These are phyloP conservation scores for Triplophysa bombifrons DNA, from an alignment of 2,797 vertebrate genomes.

Conservation along the genomic window DNA sequence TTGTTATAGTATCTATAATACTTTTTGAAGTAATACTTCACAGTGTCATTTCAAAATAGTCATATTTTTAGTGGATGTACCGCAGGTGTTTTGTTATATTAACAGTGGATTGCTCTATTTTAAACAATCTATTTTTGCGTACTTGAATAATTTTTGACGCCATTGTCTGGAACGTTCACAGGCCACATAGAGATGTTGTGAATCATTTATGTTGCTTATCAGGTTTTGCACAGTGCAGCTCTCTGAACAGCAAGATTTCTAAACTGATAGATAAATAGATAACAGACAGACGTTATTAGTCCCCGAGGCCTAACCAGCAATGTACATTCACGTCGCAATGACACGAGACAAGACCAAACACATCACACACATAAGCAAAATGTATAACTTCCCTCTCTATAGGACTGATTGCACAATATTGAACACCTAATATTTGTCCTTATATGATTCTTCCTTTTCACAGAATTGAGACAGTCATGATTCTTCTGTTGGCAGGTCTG, in stretches of 20 bases:
- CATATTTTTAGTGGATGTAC: too few relatives aligned
- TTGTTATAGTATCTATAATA: not conserved
- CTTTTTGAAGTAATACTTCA: not conserved
- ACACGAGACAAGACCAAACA: slow-evolving; percentile 19
- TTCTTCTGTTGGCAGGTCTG: too few relatives aligned
- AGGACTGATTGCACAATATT: not conserved
- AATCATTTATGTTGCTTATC: slow-evolving; percentile 1
- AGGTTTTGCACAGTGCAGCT: not conserved
- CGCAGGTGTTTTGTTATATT: too few relatives aligned
- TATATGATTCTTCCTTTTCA: too few relatives aligned
- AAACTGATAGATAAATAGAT: slow-evolving; percentile 8
- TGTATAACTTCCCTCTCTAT: not conserved
- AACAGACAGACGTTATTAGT: slow-evolving; percentile 15
- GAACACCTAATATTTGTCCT: too few relatives aligned
- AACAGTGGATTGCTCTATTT: too few relatives aligned
- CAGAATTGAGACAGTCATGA: too few relatives aligned
- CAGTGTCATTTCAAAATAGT: too few relatives aligned
- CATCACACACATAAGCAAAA: not conserved
- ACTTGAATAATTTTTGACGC: not conserved
- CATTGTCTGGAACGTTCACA: not conserved
- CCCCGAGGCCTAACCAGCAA: not conserved
- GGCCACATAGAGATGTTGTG: not conserved
- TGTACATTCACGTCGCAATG: slow-evolving; percentile 37
- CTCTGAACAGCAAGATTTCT: not conserved
- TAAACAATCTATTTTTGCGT: too few relatives aligned